A percentile compares a stretch with the other conserved stretches of the same genome.
Conservation (phyloP, 2,888 invertebrate genomes). For the Brachycybe producta region DNA sequence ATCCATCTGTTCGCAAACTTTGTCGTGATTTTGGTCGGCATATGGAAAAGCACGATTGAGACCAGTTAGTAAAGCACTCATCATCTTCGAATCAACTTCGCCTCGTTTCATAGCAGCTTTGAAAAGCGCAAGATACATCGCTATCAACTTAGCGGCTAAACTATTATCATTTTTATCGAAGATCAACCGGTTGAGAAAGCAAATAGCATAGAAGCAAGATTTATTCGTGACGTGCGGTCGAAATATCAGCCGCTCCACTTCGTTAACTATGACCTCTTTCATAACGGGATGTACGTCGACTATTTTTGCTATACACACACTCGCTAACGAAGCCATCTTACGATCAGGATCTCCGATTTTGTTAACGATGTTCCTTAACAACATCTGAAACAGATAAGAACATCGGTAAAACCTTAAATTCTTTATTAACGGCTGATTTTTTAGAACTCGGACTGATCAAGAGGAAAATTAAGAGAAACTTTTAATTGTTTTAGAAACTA, state of each 20-base stretch:
- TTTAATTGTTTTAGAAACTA: too few species aligned
- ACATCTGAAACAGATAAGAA: slow-evolving; percentile 38
- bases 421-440: too few species aligned
- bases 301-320: slow-evolving; percentile 70
- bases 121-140: slow-evolving; percentile 90
- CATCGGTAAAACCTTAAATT: too few species aligned
- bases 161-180: slow-evolving; percentile 56
- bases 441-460: too few species aligned
- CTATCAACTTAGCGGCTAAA: slow-evolving; percentile 69
- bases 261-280: slow-evolving; percentile 71
- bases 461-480: too few species aligned
- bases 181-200: slow-evolving; percentile 75
- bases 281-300: slow-evolving; percentile 77
- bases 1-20: slow-evolving; percentile 50
- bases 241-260: slow-evolving; percentile 82
- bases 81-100: slow-evolving; percentile 67
- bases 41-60: slow-evolving; percentile 74
- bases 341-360: slow-evolving; percentile 88
- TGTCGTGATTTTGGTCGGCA: slow-evolving; percentile 46
- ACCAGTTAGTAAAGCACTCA: slow-evolving; percentile 68
- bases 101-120: slow-evolving; percentile 73
- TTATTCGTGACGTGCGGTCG: slow-evolving; percentile 67
- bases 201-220: slow-evolving; percentile 86
- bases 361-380: slow-evolving; percentile 72
- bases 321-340: slow-evolving; percentile 74